Percentiles rank a stretch among this genome's conserved stretches.
phyloP scores from a whole-genome alignment of 2,113 vertebrate species.

The Caranx ignobilis region DNA sequence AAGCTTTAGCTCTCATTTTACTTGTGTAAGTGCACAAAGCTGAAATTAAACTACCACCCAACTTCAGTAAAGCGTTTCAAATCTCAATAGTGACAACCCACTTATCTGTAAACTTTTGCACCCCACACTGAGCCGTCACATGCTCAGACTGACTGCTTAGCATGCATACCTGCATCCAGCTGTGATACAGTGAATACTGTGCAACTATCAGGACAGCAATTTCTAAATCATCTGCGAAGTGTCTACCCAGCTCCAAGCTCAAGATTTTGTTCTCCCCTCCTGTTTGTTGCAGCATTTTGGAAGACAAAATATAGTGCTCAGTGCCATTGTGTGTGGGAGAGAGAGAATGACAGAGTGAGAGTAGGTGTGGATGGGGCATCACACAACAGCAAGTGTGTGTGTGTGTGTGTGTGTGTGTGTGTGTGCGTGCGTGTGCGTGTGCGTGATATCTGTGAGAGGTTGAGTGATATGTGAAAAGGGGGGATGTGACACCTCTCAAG shows the following conservation, averaged over 20 bases:
- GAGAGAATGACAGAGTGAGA: background rate
- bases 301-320: slow-evolving; percentile 22
- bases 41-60: slow-evolving; percentile 16
- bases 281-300: background rate
- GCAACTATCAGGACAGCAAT: too few species aligned
- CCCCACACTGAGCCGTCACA: background rate
- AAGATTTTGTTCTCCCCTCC: slow-evolving; percentile 20
- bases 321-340: background rate
- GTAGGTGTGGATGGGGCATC: background rate
- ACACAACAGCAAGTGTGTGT: background rate
- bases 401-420: background rate
- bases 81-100: slow-evolving; percentile 13
- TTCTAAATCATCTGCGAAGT: background rate
- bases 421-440: background rate
- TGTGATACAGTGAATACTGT: too few species aligned
- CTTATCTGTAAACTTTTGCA: background rate
- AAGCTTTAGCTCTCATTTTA: slow-evolving; percentile 42
- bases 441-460: slow-evolving; percentile 2
- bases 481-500: slow-evolving; percentile 34
- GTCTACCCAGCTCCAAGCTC: too few species aligned
- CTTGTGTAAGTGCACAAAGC: slow-evolving; percentile 35
- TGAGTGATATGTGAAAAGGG: slow-evolving; percentile 46
- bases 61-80: slow-evolving; percentile 27
- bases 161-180: too few species aligned
- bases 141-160: background rate